Conservation (phyloP, 2,888 invertebrate species). For the Gnatocerus cornutus region DNA sequence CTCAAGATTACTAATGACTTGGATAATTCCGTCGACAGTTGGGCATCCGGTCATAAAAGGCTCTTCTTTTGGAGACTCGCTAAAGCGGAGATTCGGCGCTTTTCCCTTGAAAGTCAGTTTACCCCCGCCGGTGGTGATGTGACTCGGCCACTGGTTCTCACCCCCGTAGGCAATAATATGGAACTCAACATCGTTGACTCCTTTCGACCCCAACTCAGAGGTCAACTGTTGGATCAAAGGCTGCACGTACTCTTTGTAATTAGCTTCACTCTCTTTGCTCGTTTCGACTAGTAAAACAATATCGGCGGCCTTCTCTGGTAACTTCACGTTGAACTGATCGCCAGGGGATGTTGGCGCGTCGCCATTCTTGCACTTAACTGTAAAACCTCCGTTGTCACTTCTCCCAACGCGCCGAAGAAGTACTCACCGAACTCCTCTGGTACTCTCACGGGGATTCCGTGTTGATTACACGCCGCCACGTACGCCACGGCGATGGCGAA, state of each 20-base stretch:
- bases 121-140: slow-evolving; percentile 73
- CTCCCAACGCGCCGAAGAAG: too few species aligned
- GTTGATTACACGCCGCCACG: slow-evolving; percentile 76
- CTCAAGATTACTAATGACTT: slow-evolving; percentile 61
- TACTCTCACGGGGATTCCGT: slow-evolving; percentile 76
- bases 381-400: not conserved
- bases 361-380: slow-evolving; percentile 72
- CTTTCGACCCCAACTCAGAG: slow-evolving; percentile 77
- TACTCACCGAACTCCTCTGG: slow-evolving; percentile 78
- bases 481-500: slow-evolving; percentile 83
- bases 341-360: slow-evolving; percentile 72
- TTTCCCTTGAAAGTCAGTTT: slow-evolving; percentile 73
- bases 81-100: slow-evolving; percentile 68
- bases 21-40: slow-evolving; percentile 61
- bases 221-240: slow-evolving; percentile 77
- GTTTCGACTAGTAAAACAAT: slow-evolving; percentile 86
- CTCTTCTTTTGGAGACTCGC: slow-evolving; percentile 57
- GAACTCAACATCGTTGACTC: slow-evolving; percentile 77
- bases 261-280: slow-evolving; percentile 75
- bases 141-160: slow-evolving; percentile 73
- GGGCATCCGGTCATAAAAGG: slow-evolving; percentile 55
- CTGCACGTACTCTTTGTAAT: slow-evolving; percentile 77
- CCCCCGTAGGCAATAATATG: slow-evolving; percentile 77
- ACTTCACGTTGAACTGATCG: slow-evolving; percentile 78
- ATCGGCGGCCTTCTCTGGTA: slow-evolving; percentile 85